Percentiles rank a stretch among this genome's conserved stretches.
phyloP scores from a whole-genome alignment of 2,797 vertebrate genomes.

The Acipenser ruthenus region DNA sequence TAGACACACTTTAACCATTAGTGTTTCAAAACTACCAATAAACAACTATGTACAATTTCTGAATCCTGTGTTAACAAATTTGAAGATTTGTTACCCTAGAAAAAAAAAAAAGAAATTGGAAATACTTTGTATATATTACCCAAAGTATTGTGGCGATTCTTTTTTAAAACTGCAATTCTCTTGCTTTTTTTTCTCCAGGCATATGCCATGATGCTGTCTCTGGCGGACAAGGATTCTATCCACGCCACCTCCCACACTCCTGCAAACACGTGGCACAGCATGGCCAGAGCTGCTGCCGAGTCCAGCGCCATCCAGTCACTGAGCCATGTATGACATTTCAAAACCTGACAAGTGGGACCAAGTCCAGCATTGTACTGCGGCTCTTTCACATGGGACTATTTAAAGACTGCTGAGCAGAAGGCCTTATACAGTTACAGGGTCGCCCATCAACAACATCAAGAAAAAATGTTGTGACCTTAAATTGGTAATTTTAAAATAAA shows the following conservation, averaged over 20 bases:
- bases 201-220: slow-evolving; percentile 96
- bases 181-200: slow-evolving; percentile 52
- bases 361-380: slow-evolving; percentile 58
- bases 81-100: no score
- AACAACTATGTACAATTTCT: no score
- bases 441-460: slow-evolving; percentile 50
- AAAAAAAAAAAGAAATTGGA: no score
- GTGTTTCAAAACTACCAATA: no score
- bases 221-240: slow-evolving; percentile 92
- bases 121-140: no score
- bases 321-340: slow-evolving; percentile 88
- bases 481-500: slow-evolving; percentile 61
- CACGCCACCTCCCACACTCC: slow-evolving; percentile 75
- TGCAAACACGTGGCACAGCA: slow-evolving; percentile 89
- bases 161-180: no score
- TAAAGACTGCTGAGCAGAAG: slow-evolving; percentile 89
- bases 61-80: no score
- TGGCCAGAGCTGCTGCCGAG: slow-evolving; percentile 85
- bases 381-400: slow-evolving; percentile 62
- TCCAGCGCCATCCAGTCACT: slow-evolving; percentile 92
- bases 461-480: slow-evolving; percentile 74
- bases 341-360: slow-evolving; percentile 64
- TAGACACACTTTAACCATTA: no score
- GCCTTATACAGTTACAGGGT: slow-evolving; percentile 78
- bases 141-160: no score